These are phyloP conservation scores for Habropoda laboriosa DNA, from an alignment of 1,140 invertebrate species.

Conservation along the genomic window DNA sequence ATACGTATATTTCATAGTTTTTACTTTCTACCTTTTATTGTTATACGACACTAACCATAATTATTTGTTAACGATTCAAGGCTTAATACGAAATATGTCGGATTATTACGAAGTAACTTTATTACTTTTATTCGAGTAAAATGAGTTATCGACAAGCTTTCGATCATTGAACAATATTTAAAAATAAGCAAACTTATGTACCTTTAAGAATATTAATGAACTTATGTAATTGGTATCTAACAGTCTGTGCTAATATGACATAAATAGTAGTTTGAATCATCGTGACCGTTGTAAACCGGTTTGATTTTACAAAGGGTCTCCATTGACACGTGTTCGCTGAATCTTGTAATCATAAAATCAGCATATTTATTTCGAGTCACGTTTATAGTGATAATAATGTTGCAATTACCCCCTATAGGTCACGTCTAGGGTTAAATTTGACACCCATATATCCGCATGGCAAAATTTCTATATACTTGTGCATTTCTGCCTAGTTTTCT, in stretches of 20 bases:
- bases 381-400: not conserved
- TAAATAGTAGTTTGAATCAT: not conserved
- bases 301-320: constrained; percentile 12
- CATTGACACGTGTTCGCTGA: not conserved
- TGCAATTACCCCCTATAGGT: constrained; percentile 79
- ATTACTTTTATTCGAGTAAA: not conserved
- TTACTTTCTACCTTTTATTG: no score
- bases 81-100: no score
- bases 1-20: not conserved
- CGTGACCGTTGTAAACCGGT: constrained; percentile 28
- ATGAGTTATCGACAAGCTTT: not conserved
- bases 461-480: constrained; percentile 86
- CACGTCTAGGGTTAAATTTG: constrained; percentile 85
- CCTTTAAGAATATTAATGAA: constrained; percentile 14
- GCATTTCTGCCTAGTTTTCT: constrained; percentile 87
- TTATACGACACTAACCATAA: no score
- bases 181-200: not conserved
- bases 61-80: no score
- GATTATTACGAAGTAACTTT: not conserved
- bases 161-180: not conserved
- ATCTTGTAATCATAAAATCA: constrained; percentile 3
- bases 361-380: not conserved
- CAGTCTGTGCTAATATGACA: not conserved
- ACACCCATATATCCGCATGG: constrained; percentile 86
- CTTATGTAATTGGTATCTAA: constrained; percentile 9